phyloP scores from a whole-genome alignment of 2,797 vertebrate species.

The Acanthopagrus latus region DNA sequence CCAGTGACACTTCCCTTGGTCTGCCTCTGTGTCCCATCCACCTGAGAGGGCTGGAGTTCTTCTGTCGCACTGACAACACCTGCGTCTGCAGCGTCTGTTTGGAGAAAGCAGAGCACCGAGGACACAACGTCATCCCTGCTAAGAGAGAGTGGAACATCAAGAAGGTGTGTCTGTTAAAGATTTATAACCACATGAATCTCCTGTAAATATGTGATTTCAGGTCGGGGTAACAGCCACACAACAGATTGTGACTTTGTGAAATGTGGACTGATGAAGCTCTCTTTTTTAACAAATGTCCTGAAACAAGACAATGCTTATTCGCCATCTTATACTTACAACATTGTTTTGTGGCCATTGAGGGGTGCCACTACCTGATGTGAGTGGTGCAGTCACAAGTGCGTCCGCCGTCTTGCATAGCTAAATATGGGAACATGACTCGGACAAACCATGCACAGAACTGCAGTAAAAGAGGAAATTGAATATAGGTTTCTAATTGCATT shows the following conservation, averaged over 20 bases:
- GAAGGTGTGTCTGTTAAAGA: conserved; percentile 66
- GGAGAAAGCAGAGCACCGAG: conserved; percentile 72
- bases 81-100: conserved; percentile 77
- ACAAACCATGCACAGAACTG: too few species aligned
- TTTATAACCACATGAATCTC: neutral
- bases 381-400: too few species aligned
- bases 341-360: neutral
- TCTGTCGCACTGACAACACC: conserved; percentile 79
- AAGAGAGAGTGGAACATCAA: conserved; percentile 82
- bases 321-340: neutral
- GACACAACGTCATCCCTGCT: conserved; percentile 72
- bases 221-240: neutral
- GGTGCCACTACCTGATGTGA: too few species aligned
- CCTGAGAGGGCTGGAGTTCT: conserved; percentile 71
- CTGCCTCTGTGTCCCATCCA: conserved; percentile 77
- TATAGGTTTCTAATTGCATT: too few species aligned
- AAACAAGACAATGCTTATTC: neutral
- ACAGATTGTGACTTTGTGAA: too few species aligned
- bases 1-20: conserved; percentile 14
- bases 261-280: too few species aligned
- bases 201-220: neutral
- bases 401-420: too few species aligned
- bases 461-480: too few species aligned
- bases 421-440: too few species aligned
- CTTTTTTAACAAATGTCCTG: neutral